Conservation (phyloP, 2,888 invertebrate species). For the Notocelia uddmanniana region DNA sequence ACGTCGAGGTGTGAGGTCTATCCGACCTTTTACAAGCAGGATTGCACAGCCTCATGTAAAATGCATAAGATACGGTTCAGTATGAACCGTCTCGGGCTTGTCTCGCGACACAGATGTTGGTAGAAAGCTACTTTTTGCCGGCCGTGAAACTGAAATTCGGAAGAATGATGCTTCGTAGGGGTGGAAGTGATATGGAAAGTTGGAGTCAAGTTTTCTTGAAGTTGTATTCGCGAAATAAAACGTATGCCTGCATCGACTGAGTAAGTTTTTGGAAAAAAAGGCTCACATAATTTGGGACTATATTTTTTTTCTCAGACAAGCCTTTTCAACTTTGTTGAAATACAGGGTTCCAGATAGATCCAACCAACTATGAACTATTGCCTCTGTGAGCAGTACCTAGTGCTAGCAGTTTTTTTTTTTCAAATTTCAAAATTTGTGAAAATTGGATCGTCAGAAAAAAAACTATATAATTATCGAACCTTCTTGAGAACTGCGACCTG, state of each 20-base stretch:
- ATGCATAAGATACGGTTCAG: constrained; percentile 87
- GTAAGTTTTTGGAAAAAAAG: neutral
- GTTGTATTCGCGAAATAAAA: neutral
- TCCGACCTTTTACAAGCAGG: neutral
- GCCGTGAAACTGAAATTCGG: constrained; percentile 56
- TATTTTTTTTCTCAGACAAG: too few species aligned
- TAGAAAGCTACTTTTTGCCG: constrained; percentile 71
- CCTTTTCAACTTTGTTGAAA: too few species aligned
- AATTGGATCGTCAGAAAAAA: too few species aligned
- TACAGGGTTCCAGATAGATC: too few species aligned
- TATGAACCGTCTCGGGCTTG: constrained; percentile 66
- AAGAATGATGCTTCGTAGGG: constrained; percentile 32
- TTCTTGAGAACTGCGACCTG: too few species aligned
- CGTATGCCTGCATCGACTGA: neutral
- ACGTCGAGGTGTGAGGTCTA: neutral
- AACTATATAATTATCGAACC: too few species aligned
- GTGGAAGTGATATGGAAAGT: constrained; percentile 33
- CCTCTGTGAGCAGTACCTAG: too few species aligned
- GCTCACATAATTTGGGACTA: too few species aligned
- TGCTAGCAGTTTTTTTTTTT: too few species aligned
- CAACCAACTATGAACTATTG: too few species aligned
- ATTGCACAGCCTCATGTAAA: constrained; percentile 84
- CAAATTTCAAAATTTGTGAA: too few species aligned
- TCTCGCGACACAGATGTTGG: constrained; percentile 77
- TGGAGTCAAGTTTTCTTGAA: neutral